Evolutionary conservation across 1,140 invertebrate species (phyloP).

Genomic region (Vanessa atalanta): DNA sequence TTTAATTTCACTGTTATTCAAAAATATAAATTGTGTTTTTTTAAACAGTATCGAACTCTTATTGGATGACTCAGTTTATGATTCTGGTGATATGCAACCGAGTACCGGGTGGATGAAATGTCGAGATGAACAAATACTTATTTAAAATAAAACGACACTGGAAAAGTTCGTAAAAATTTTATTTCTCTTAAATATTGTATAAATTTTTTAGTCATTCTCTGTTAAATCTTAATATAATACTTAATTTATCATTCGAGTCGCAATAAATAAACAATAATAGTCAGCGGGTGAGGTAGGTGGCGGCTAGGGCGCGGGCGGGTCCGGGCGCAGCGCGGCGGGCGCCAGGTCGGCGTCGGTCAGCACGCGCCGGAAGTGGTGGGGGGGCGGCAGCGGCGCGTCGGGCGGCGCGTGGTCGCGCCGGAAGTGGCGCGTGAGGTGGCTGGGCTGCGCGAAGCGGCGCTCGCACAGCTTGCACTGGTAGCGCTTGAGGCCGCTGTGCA

Average conservation of each 20-base stretch:
- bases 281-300: too few species aligned
- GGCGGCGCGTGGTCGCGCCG: constrained; percentile 67
- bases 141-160: not conserved
- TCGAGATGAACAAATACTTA: too few species aligned
- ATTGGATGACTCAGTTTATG: too few species aligned
- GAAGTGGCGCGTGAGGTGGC: constrained; percentile 70
- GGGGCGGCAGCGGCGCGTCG: constrained; percentile 59
- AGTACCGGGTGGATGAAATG: too few species aligned
- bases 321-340: not conserved
- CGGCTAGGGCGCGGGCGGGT: not conserved
- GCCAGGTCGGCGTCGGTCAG: constrained; percentile 23
- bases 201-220: not conserved
- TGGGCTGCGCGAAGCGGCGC: constrained; percentile 70
- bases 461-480: constrained; percentile 76
- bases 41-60: too few species aligned
- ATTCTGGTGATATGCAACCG: too few species aligned
- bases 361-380: constrained; percentile 47
- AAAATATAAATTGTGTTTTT: too few species aligned
- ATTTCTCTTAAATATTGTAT: not conserved
- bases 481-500: constrained; percentile 69
- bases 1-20: too few species aligned
- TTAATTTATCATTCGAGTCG: not conserved
- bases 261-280: not conserved
- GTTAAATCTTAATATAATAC: not conserved
- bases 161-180: not conserved